Evolutionary conservation across 2,888 invertebrate genomes (phyloP).

Genomic region (Cryptophagus acutangulus): DNA sequence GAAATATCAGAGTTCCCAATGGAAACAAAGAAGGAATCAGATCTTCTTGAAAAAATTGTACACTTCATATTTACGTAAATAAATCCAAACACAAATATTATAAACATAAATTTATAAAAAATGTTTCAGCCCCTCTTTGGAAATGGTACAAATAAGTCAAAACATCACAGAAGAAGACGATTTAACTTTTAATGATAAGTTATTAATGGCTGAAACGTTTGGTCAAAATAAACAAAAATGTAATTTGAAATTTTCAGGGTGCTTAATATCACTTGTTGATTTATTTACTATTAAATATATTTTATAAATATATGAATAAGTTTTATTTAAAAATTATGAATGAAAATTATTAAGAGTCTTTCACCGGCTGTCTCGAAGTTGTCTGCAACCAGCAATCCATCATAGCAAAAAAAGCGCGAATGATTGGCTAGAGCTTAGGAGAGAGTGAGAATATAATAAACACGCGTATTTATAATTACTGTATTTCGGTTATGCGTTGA

Average conservation of each 20-base stretch:
- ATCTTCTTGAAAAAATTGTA: conserved; percentile 45
- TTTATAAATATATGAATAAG: background rate
- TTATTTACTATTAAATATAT: conserved; percentile 33
- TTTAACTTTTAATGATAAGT: conserved; percentile 20
- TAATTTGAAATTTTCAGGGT: conserved; percentile 29
- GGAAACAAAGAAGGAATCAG: conserved; percentile 38
- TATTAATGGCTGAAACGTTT: conserved; percentile 30
- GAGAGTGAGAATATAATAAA: too few relatives aligned
- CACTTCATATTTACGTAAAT: conserved; percentile 40
- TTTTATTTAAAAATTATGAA: too few relatives aligned
- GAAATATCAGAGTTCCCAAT: conserved; percentile 41
- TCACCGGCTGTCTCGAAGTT: too few relatives aligned
- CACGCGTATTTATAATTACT: too few relatives aligned
- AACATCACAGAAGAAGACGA: conserved; percentile 9
- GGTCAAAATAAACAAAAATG: conserved; percentile 29
- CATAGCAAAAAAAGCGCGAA: too few relatives aligned
- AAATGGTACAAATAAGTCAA: conserved; percentile 16
- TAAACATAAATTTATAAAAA: background rate
- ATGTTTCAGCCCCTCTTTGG: conserved; percentile 34
- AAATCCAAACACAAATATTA: background rate
- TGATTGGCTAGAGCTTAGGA: too few relatives aligned
- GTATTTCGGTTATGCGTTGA: too few relatives aligned
- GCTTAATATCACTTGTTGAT: conserved; percentile 33
- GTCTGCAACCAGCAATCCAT: too few relatives aligned
- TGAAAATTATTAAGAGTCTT: too few relatives aligned